Conservation (phyloP, 2,888 invertebrate genomes). For the Acleris cristana region DNA sequence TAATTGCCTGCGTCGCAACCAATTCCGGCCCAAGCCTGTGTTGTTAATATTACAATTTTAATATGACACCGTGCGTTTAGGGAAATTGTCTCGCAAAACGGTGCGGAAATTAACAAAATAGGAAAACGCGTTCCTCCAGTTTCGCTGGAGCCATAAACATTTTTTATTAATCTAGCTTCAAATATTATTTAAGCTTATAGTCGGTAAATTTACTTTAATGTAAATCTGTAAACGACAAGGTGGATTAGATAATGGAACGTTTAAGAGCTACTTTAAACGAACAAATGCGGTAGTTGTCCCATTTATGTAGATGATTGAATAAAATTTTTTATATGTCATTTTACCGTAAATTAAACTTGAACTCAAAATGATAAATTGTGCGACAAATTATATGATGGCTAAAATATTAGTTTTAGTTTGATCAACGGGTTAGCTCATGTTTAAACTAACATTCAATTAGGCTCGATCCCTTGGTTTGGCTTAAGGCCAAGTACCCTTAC, state of each 20-base stretch:
- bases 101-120: slow-evolving; percentile 30
- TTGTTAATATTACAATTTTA: slow-evolving; percentile 27
- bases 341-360: no score
- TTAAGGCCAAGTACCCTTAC: neutral
- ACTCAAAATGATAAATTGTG: no score
- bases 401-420: neutral
- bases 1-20: slow-evolving; percentile 8
- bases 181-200: slow-evolving; percentile 3
- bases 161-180: slow-evolving; percentile 8
- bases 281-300: neutral
- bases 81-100: slow-evolving; percentile 29
- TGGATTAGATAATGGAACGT: neutral
- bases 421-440: neutral
- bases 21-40: slow-evolving; percentile 6
- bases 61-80: slow-evolving; percentile 20
- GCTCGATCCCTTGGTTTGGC: slow-evolving; percentile 8
- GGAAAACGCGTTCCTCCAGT: slow-evolving; percentile 11
- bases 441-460: neutral
- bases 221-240: neutral
- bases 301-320: no score
- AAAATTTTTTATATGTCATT: no score
- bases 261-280: neutral
- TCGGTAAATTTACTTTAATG: neutral
- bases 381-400: neutral
- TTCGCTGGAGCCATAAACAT: slow-evolving; percentile 9